Conservation (phyloP, 2,888 invertebrate species). For the Drosophila heteroneura region DNA sequence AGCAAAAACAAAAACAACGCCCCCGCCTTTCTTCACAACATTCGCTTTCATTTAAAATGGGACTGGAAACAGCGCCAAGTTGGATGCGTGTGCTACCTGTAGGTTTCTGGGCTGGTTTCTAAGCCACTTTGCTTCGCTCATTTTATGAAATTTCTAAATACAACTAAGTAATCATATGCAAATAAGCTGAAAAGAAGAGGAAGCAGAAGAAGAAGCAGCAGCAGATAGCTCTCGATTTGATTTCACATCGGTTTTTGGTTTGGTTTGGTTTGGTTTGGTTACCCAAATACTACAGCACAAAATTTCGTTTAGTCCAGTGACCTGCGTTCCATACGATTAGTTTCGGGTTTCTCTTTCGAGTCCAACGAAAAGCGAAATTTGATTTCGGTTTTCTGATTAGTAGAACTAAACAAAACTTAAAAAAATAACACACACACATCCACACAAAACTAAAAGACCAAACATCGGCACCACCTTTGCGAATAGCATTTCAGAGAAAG, state of each 20-base stretch:
- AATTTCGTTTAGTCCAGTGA: constrained; percentile 65
- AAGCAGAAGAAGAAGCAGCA: constrained; percentile 14
- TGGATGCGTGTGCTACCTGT: constrained; percentile 15
- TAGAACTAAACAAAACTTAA: constrained; percentile 58
- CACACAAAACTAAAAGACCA: not conserved
- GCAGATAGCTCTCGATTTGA: constrained; percentile 36
- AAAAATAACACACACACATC: not conserved
- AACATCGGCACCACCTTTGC: constrained; percentile 48
- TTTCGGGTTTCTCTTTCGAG: constrained; percentile 79
- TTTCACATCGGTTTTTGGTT: constrained; percentile 42
- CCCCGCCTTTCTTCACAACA: constrained; percentile 48
- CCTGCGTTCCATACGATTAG: constrained; percentile 70
- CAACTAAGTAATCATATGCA: constrained; percentile 72
- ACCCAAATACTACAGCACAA: constrained; percentile 65
- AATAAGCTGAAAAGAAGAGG: constrained; percentile 55
- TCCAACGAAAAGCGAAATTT: constrained; percentile 78
- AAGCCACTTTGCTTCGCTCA: constrained; percentile 38
- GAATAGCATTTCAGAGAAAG: constrained; percentile 42
- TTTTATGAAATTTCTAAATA: constrained; percentile 74
- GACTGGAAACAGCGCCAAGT: constrained; percentile 25
- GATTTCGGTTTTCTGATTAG: constrained; percentile 79
- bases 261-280: constrained; percentile 70
- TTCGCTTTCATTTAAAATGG: constrained; percentile 71
- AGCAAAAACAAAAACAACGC: constrained; percentile 23
- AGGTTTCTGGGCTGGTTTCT: constrained; percentile 44